Evolutionary conservation across 2,113 vertebrate species (phyloP).

Genomic region (Cryptomyrus ogoouensis): DNA sequence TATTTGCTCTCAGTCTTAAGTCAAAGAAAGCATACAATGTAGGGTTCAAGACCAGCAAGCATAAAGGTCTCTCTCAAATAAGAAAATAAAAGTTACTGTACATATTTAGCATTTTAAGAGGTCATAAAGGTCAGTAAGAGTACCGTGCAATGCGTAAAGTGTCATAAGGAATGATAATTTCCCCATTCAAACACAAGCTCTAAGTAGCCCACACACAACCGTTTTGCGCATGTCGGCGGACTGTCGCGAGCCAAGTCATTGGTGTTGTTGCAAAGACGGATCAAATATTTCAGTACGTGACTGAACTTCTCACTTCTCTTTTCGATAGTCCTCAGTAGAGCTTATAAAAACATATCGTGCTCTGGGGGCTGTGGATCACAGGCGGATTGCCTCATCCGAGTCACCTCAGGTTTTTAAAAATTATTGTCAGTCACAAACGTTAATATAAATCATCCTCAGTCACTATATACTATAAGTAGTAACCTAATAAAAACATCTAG

Average conservation of each 20-base stretch:
- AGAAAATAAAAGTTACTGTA: neutral
- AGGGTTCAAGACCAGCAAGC: neutral
- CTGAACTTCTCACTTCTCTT: constrained; percentile 79
- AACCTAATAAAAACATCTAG: neutral
- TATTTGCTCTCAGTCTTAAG: neutral
- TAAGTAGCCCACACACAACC: neutral
- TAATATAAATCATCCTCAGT: neutral
- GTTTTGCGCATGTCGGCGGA: constrained; percentile 36
- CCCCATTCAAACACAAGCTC: neutral
- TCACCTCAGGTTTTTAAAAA: constrained; percentile 41
- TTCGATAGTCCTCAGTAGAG: constrained; percentile 73
- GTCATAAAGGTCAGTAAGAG: neutral
- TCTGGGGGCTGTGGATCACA: constrained; percentile 69
- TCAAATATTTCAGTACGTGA: constrained; percentile 60
- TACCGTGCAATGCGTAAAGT: neutral
- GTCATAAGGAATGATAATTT: neutral
- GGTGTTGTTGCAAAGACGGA: constrained; percentile 63
- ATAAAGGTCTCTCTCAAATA: neutral
- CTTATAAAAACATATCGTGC: constrained; percentile 76
- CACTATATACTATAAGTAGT: neutral
- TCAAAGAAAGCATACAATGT: neutral
- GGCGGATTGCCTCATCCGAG: constrained; percentile 70
- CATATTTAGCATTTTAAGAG: neutral
- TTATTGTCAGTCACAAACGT: neutral
- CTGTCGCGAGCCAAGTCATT: constrained; percentile 48